Evolutionary conservation across 2,797 vertebrate species (phyloP), one percentile per base, ranked within the genome.

Genomic region (Gambusia yucatana): DNA sequence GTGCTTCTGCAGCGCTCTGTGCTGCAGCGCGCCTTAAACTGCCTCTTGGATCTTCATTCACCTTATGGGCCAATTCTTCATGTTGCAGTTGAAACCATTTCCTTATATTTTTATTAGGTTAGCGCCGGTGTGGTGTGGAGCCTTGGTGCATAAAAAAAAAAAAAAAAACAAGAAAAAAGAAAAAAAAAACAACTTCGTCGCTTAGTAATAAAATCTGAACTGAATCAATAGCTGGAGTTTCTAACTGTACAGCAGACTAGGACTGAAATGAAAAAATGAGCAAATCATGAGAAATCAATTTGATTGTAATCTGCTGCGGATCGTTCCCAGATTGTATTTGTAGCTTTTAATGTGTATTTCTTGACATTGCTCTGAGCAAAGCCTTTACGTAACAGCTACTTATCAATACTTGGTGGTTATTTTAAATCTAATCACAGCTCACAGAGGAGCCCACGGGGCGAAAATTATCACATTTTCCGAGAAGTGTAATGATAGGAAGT

Each of bases 231-330:
- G 5, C 16, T 72, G 73, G 0, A 4, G 59, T 79, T 83, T 77
- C 80, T 41, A 77, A 67, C 10, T 41, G 36, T n/a, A 6, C 78
- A 74, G 76, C 46, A 85, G 55, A 82, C 65, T 55, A 61, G 70
- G 75, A 84, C 75, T 89, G 84, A 83, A 78, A 55, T 0, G 65
- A 46, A 72, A 83, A 89, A 79, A 82, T 69, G 39, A 43, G 7
- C 5, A 69, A 6, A 69, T 43, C 65, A 14, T 43, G 10, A 43
- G 22, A 25, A 25, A 41, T n/a, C 16, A 44, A 69, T 59, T 59
- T 14, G 10, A 0, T 69, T 25, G 9, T 13, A 3, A 69, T 69
- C 22, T 69, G 1, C 11, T 69, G n/a, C n/a, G 10, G 41, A 14
- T 11, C 39, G n/a, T 44, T 69, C 10, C 25, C 22, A 14, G 10